These are phyloP conservation scores for Cloeon dipterum DNA, from an alignment of 2,888 invertebrate species.

Conservation along the genomic window DNA sequence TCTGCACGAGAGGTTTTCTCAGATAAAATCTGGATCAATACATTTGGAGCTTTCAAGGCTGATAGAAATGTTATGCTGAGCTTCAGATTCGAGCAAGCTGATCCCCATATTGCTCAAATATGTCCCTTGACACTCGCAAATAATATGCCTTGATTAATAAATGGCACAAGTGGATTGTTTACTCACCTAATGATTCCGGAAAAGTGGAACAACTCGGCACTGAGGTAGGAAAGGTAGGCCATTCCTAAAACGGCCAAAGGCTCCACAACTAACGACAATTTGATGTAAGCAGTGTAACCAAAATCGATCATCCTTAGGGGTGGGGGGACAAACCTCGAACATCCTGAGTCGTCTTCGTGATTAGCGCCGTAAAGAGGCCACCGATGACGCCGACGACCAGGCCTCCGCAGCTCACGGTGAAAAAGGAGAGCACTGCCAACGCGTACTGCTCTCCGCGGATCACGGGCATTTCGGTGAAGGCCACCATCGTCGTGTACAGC, in stretches of 20 bases:
- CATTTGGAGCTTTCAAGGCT: too few relatives aligned
- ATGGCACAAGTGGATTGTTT: too few relatives aligned
- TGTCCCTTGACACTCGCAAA: too few relatives aligned
- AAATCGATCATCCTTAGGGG: not conserved
- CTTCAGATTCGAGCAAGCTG: too few relatives aligned
- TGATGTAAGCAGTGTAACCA: too few relatives aligned
- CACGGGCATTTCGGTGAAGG: slow-evolving; percentile 22
- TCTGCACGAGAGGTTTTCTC: too few relatives aligned
- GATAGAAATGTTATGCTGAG: too few relatives aligned
- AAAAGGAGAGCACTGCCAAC: slow-evolving; percentile 24
- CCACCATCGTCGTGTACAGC: slow-evolving; percentile 23
- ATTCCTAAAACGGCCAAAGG: slow-evolving; percentile 33
- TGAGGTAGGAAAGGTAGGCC: slow-evolving; percentile 32
- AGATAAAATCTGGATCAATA: too few relatives aligned
- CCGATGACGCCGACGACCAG: slow-evolving; percentile 24
- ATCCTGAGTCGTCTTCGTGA: slow-evolving; percentile 24
- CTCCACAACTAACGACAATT: slow-evolving; percentile 22
- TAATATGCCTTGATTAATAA: too few relatives aligned
- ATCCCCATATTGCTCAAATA: too few relatives aligned
- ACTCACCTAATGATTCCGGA: slow-evolving; percentile 24
- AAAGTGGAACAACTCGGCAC: slow-evolving; percentile 32
- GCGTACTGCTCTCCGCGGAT: slow-evolving; percentile 20
- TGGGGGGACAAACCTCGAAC: slow-evolving; percentile 17
- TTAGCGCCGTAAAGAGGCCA: slow-evolving; percentile 25
- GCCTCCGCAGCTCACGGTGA: slow-evolving; percentile 26